Evolutionary conservation across 2,888 invertebrate genomes (phyloP).

Genomic region (Himalopsyche anomala): DNA sequence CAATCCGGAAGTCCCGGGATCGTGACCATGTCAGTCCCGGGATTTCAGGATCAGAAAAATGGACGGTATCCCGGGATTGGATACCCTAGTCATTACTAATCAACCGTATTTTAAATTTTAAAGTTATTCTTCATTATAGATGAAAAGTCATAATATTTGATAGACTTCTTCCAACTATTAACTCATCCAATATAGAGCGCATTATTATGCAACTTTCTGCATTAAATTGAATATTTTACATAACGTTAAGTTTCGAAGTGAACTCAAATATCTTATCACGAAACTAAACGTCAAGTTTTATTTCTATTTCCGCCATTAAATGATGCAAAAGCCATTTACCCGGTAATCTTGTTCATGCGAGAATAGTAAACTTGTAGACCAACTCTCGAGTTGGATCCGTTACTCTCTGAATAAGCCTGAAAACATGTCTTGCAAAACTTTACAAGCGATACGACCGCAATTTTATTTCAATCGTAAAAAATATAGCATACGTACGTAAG

Average conservation of each 20-base stretch:
- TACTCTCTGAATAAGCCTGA: neutral
- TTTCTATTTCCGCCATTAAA: conserved; percentile 60
- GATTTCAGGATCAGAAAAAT: no score
- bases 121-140: no score
- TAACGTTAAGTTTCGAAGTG: neutral
- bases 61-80: no score
- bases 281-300: conserved; percentile 56
- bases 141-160: no score
- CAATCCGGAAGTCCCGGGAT: no score
- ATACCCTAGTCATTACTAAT: no score
- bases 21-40: no score
- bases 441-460: conserved; percentile 11
- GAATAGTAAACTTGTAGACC: conserved; percentile 38
- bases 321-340: conserved; percentile 66
- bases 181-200: neutral
- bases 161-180: no score
- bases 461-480: conserved; percentile 27
- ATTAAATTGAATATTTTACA: neutral
- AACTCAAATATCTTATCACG: conserved; percentile 47
- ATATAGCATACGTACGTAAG: neutral
- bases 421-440: conserved; percentile 22
- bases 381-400: neutral
- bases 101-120: no score
- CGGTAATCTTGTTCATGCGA: conserved; percentile 60
- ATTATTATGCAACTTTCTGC: neutral